Percentiles rank a stretch among this genome's conserved stretches.
phyloP scores from a whole-genome alignment of 2,888 invertebrate genomes.

The Pyrochroa serraticornis region DNA sequence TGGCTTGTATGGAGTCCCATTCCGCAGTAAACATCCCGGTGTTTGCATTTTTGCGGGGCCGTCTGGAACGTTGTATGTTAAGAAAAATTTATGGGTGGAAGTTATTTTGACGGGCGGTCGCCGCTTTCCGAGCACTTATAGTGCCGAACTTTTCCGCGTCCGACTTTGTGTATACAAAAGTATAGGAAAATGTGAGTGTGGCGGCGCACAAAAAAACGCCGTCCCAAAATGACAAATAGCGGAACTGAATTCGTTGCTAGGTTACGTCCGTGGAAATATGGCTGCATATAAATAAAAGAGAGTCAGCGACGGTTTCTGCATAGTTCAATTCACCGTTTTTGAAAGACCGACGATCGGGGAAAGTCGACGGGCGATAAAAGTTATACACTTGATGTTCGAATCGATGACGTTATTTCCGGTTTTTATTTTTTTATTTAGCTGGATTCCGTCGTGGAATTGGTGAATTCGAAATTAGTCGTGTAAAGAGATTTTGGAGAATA shows the following conservation, averaged over 20 bases:
- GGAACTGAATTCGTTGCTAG: slow-evolving; percentile 53
- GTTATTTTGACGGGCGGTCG: slow-evolving; percentile 34
- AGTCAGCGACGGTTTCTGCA: slow-evolving; percentile 46
- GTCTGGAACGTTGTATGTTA: slow-evolving; percentile 7
- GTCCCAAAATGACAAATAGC: slow-evolving; percentile 55
- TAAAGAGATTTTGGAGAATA: too few relatives aligned
- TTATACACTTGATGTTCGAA: not conserved
- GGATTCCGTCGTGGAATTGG: not conserved
- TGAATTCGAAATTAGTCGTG: not conserved
- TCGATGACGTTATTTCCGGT: too few relatives aligned
- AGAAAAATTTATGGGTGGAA: slow-evolving; percentile 39
- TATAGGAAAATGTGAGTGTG: slow-evolving; percentile 48
- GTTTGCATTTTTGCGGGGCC: too few relatives aligned
- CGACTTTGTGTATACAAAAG: slow-evolving; percentile 46
- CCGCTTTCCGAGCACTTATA: not conserved
- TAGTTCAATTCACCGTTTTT: slow-evolving; percentile 43
- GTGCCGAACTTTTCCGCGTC: slow-evolving; percentile 38
- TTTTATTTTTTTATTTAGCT: not conserved
- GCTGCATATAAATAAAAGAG: slow-evolving; percentile 55
- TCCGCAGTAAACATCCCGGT: too few relatives aligned
- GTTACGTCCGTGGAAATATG: slow-evolving; percentile 51
- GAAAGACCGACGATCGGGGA: slow-evolving; percentile 24
- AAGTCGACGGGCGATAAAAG: not conserved
- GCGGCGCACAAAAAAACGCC: slow-evolving; percentile 48
- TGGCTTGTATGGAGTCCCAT: too few relatives aligned